Evolutionary conservation across 1,140 invertebrate genomes (phyloP), one percentile per base, ranked within the genome.

Genomic region (Nasonia longicornis): DNA sequence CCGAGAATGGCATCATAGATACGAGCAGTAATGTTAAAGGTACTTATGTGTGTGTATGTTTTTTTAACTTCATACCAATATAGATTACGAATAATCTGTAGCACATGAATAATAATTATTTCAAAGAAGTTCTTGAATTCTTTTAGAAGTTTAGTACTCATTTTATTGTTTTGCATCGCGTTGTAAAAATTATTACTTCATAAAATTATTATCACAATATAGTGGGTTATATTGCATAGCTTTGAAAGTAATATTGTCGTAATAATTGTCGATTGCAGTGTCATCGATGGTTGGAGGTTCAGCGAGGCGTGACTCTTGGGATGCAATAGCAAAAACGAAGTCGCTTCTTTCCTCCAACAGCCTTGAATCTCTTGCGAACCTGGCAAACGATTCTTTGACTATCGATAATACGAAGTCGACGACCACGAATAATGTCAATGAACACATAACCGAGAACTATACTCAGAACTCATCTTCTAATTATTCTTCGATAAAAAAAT

Each of bases 261-360:
- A 84, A 29, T 22, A 75, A 83, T 66, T 74, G 70, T 83, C 77
- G 83, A n/a, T 86, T 86, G 63, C 84, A 88, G 93, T 95, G 7
- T 94, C 94, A 3, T 93, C 94, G n/a, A 91, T 93, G 85, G 93
- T 94, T 84, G 90, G 92, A 2, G 91, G 93, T 35, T 89, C 92
- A 11, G 89, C 92, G 0, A 91, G 95, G 83, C 92, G 94, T 77
- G 95, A 96, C 85, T 95, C 95, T 11, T 96, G 95, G 95, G 95
- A 96, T 86, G 93, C 94, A 1, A 94, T 96, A 31, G 94, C 95
- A n/a, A 95, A 95, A 89, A 95, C 95, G 2, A 93, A 94, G 86
- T 94, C 95, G 71, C 92, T 95, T 84, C 89, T 96, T 20, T 94
- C 93, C 12, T 93, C 94, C 85, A 92, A 93, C 35, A 93, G 91